A percentile compares a stretch with the other conserved stretches of the same genome.
Conservation (phyloP, 2,888 invertebrate species). For the Drosophila silvestris region DNA sequence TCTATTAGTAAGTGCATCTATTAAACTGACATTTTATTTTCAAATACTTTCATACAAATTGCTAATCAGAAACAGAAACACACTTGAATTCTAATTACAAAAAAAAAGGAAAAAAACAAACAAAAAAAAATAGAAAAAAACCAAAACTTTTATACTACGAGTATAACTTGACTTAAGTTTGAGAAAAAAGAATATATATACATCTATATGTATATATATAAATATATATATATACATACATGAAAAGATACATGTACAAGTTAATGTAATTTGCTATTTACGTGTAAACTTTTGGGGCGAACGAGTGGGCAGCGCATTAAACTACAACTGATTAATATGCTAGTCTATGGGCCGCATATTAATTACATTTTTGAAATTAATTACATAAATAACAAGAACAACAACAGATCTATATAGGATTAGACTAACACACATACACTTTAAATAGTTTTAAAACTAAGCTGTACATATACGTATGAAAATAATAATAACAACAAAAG, state of each 20-base stretch:
- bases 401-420: conserved; percentile 59
- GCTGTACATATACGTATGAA: conserved; percentile 69
- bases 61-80: conserved; percentile 16
- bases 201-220: conserved; percentile 11
- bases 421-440: conserved; percentile 60
- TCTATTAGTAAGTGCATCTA: conserved; percentile 41
- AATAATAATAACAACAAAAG: conserved; percentile 53
- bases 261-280: conserved; percentile 55
- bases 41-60: conserved; percentile 50
- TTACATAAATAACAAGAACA: conserved; percentile 66
- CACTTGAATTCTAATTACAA: conserved; percentile 25
- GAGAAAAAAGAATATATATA: conserved; percentile 22
- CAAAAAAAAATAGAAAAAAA: conserved; percentile 16
- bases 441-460: conserved; percentile 71
- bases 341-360: conserved; percentile 42
- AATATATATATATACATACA: conserved; percentile 24
- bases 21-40: conserved; percentile 58
- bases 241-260: conserved; percentile 25
- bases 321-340: conserved; percentile 47
- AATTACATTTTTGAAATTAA: conserved; percentile 67
- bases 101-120: conserved; percentile 15
- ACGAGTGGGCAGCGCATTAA: conserved; percentile 40
- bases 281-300: conserved; percentile 39
- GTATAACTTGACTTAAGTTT: conserved; percentile 57
- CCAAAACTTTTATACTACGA: conserved; percentile 60